Evolutionary conservation across 2,888 invertebrate genomes (phyloP).

Genomic region (Drosophila trichaetosa): DNA sequence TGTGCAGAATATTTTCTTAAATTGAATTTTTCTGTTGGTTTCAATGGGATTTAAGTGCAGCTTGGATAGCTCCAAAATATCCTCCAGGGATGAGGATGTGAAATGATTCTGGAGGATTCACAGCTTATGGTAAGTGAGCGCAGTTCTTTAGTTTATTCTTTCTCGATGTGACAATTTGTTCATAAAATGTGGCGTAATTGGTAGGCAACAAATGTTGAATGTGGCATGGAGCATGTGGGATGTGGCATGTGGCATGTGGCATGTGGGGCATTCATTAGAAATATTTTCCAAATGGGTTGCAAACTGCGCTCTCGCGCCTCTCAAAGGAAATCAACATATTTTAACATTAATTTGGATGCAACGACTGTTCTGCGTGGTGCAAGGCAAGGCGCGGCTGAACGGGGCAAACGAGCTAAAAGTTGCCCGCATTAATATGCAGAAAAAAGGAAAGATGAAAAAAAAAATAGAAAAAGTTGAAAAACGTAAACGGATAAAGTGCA

Average conservation of each 20-base stretch:
- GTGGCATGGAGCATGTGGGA: conserved; percentile 3
- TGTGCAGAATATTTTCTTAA: not conserved
- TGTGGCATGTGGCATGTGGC: conserved; percentile 6
- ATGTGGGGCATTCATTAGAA: conserved; percentile 58
- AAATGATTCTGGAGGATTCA: not conserved
- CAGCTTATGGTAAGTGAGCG: not conserved
- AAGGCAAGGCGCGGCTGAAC: not conserved
- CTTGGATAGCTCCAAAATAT: not conserved
- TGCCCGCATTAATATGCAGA: conserved; percentile 51
- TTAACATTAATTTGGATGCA: conserved; percentile 70
- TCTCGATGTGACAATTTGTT: conserved; percentile 20
- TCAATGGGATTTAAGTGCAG: not conserved
- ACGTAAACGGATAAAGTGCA: conserved; percentile 57
- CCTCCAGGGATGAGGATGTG: not conserved
- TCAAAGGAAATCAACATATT: conserved; percentile 76
- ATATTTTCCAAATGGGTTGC: conserved; percentile 35
- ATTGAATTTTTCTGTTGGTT: not conserved
- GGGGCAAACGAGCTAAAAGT: conserved; percentile 64
- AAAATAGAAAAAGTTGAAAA: conserved; percentile 32
- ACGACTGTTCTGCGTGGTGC: conserved; percentile 2
- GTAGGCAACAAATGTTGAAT: conserved; percentile 22
- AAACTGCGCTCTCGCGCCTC: conserved; percentile 36
- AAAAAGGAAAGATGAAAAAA: conserved; percentile 17
- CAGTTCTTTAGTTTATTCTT: not conserved
- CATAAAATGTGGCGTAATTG: conserved; percentile 22